Evolutionary conservation across 2,797 vertebrate genomes (phyloP).

Genomic region (Aratinga solstitialis): DNA sequence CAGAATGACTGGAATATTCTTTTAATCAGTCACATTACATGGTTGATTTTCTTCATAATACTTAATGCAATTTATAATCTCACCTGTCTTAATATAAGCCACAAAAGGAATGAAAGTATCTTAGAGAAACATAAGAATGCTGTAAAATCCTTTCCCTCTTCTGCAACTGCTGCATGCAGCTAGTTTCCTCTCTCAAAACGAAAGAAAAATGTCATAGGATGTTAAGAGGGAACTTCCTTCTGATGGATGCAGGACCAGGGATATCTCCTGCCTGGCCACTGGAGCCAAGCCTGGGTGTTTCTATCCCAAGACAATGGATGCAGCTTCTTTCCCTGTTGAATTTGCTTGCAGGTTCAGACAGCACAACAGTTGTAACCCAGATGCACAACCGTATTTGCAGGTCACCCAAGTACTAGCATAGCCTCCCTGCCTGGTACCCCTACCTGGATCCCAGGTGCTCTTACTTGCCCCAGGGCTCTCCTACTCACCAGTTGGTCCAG

Average conservation of each 20-base stretch:
- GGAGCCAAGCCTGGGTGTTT: not conserved
- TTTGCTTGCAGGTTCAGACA: not conserved
- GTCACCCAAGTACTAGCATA: fast-evolving
- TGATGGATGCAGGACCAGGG: too few species aligned
- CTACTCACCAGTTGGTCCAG: not conserved
- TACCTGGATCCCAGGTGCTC: not conserved
- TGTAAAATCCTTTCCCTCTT: not conserved
- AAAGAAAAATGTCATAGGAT: not conserved
- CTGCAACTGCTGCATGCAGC: not conserved
- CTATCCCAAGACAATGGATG: not conserved
- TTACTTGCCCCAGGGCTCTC: not conserved
- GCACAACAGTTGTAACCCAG: not conserved
- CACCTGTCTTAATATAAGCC: not conserved
- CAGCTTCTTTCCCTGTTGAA: not conserved
- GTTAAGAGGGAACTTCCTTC: not conserved
- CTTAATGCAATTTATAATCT: not conserved
- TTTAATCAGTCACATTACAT: not conserved
- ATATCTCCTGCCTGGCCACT: not conserved
- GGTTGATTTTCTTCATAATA: not conserved
- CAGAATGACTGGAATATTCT: not conserved
- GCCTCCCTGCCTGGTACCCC: not conserved
- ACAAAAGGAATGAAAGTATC: not conserved
- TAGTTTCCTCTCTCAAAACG: not conserved
- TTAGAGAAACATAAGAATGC: not conserved
- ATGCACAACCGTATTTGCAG: not conserved